phyloP scores from a whole-genome alignment of 2,888 invertebrate genomes.

The Pandemis heparana region DNA sequence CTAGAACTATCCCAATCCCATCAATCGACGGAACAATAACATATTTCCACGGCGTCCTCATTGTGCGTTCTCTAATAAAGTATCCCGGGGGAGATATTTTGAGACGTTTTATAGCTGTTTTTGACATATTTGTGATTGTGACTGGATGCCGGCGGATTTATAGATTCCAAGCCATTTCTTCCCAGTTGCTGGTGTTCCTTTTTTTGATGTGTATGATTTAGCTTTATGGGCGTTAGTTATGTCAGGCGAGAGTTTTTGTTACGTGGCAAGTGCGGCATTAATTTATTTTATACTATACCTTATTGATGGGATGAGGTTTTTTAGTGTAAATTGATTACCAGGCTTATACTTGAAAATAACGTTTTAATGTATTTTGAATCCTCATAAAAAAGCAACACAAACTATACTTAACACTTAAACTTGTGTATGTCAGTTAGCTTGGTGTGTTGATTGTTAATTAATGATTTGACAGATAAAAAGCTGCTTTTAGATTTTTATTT shows the following conservation, averaged over 20 bases:
- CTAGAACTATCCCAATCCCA: conserved; percentile 49
- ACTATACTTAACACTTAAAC: too few relatives aligned
- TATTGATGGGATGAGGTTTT: conserved; percentile 15
- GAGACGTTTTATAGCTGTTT: conserved; percentile 75
- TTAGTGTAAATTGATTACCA: not conserved
- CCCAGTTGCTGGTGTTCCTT: conserved; percentile 62
- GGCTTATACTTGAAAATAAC: too few relatives aligned
- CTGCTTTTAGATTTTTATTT: too few relatives aligned
- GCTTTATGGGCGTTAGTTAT: conserved; percentile 57
- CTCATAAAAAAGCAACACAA: too few relatives aligned
- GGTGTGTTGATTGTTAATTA: too few relatives aligned
- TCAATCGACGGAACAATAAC: conserved; percentile 64
- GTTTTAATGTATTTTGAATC: too few relatives aligned
- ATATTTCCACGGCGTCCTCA: conserved; percentile 60
- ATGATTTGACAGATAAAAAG: too few relatives aligned
- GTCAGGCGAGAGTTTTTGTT: conserved; percentile 37
- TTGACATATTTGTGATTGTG: conserved; percentile 84
- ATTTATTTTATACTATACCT: conserved; percentile 21
- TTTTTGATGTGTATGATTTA: conserved; percentile 65
- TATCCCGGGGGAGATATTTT: conserved; percentile 68
- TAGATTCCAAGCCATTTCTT: conserved; percentile 77
- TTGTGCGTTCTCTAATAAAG: conserved; percentile 77
- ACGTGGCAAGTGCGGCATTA: conserved; percentile 23
- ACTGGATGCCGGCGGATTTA: conserved; percentile 67
- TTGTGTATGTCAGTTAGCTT: too few relatives aligned